Evolutionary conservation across 2,797 vertebrate species (phyloP).

Genomic region (Pantherophis alleghaniensis): DNA sequence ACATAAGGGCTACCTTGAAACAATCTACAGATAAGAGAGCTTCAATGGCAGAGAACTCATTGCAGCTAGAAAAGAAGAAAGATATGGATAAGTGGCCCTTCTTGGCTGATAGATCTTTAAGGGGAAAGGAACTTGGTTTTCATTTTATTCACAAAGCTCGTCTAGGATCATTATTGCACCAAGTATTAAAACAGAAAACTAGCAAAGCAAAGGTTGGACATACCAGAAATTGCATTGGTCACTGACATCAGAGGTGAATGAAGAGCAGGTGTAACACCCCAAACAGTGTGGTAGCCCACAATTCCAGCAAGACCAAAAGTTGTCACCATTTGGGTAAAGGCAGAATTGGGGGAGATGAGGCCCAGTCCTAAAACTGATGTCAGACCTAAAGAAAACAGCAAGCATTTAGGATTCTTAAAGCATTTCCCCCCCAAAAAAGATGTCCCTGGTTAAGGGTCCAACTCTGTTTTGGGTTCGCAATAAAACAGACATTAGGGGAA

Average conservation of each 20-base stretch:
- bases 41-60: background rate
- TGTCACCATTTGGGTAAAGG: constrained; percentile 81
- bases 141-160: background rate
- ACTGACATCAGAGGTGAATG: constrained; percentile 83
- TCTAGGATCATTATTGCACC: background rate
- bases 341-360: constrained; percentile 73
- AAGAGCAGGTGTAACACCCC: constrained; percentile 80
- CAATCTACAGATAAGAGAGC: background rate
- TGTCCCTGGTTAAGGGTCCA: background rate
- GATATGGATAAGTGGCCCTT: too few species aligned
- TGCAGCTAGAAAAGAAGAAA: background rate
- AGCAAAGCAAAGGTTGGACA: constrained; percentile 19
- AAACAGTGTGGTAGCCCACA: constrained; percentile 79
- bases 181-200: background rate
- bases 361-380: constrained; percentile 74
- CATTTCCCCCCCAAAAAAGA: background rate
- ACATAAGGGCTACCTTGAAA: background rate
- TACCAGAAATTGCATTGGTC: constrained; percentile 86
- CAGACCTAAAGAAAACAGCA: constrained; percentile 57
- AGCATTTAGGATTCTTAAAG: background rate
- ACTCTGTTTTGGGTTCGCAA: constrained; percentile 15
- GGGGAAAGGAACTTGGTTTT: background rate
- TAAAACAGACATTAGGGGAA: background rate
- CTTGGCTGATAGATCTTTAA: background rate
- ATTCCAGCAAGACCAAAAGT: constrained; percentile 81